Percentiles rank a stretch among this genome's conserved stretches.
Evolutionary conservation across 1,140 invertebrate genomes (phyloP).

Genomic region (Zaprionus ghesquierei): DNA sequence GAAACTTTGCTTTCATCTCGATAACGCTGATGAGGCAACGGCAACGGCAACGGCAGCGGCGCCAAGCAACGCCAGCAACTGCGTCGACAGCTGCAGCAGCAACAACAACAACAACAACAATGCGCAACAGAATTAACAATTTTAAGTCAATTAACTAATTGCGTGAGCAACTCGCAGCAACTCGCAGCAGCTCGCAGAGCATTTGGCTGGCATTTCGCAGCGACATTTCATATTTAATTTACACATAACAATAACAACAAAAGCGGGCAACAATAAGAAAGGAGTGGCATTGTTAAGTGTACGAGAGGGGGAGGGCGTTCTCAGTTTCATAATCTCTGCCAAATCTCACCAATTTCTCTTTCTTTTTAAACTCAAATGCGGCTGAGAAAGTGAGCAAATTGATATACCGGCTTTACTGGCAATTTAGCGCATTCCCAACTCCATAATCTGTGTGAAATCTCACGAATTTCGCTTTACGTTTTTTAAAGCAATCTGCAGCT

Average conservation of each 20-base stretch:
- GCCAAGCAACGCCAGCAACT: background rate
- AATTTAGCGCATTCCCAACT: background rate
- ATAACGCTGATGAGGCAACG: slow-evolving; percentile 15
- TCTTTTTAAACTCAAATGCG: too few species aligned
- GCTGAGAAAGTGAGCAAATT: too few species aligned
- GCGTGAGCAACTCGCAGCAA: slow-evolving; percentile 5
- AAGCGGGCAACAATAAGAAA: background rate
- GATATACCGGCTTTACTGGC: too few species aligned
- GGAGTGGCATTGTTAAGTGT: background rate
- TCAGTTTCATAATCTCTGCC: background rate
- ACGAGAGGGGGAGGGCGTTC: background rate
- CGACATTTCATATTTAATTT: slow-evolving; percentile 44
- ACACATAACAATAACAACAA: slow-evolving; percentile 11
- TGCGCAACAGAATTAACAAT: slow-evolving; percentile 31
- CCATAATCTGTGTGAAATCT: background rate
- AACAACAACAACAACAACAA: background rate
- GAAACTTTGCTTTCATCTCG: slow-evolving; percentile 38
- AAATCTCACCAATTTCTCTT: background rate
- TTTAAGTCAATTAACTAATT: slow-evolving; percentile 59
- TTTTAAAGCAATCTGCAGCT: too few species aligned
- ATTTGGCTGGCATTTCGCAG: background rate
- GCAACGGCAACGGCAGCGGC: background rate
- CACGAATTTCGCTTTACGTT: background rate
- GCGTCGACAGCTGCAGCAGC: background rate
- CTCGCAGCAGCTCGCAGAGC: background rate